Base-by-base conservation (phyloP, 2,113 vertebrate species). In the Dermatemys mawii region DNA sequence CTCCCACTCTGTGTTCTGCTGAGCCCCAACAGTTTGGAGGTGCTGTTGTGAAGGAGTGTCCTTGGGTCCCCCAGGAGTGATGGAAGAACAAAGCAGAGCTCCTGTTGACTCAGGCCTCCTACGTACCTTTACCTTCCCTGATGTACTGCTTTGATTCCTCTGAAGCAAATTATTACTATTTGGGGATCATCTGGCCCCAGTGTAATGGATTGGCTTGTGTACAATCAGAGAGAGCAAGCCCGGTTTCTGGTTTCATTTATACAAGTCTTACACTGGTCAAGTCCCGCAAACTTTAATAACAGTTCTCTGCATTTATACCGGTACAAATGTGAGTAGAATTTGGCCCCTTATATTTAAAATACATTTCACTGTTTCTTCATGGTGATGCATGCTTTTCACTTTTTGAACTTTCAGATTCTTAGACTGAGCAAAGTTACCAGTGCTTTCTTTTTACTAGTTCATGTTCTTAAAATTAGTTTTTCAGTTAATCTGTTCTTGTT, bases 401-500 rank as follows among this genome's bases (percentile, higher is more conserved):
- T 76, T 29, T 60, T 87, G n/a, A 70, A 38, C n/a, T 70, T 70
- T 22, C 35, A 51, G 38, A 51, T 41, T 73, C 29, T 41, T 73
- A n/a, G 35, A 38, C 44, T 46, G 41, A 76, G 41, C 13, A 76
- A 46, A 12, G 29, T 76, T 44, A 70, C 19, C 32, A 70, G 38
- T 2, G 0, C 2, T 41, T 48, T 55, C 27, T 83, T 48, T 24
- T 1, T 53, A 60, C 41, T 21, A 5, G 41, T 5, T 1, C 44
- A 21, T 14, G 78, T 19, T 63, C 19, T 38, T 63, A 51, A 48
- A 75, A 82, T 57, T 5, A 55, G 13, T 83, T 75, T 82, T 32
- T 80, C 55, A 76, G 17, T 60, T 84, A 2, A 88, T 90, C 73
- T 89, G 26, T 87, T 87, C 93, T 93, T 73, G 13, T 86, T 91